These are phyloP conservation scores for Palythoa grandiflora DNA, from an alignment of 92 coral and sea anemone genomes.

Conservation along the genomic window DNA sequence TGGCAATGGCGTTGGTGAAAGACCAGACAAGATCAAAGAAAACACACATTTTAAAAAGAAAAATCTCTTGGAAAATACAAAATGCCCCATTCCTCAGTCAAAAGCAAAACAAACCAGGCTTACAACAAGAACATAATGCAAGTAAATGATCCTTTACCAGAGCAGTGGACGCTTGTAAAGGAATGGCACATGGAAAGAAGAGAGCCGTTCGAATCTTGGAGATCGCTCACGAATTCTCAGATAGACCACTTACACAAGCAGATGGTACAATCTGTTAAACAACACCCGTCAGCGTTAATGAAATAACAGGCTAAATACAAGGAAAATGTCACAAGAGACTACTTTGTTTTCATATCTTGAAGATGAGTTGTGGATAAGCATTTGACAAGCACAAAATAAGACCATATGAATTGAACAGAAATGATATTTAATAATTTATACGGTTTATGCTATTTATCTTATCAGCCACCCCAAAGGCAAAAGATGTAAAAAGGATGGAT, in stretches of 20 bases:
- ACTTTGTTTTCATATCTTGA: not conserved
- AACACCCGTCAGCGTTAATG: conserved; percentile 76
- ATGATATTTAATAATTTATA: no score
- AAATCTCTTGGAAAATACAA: not conserved
- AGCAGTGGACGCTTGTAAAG: conserved; percentile 91
- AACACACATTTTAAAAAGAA: not conserved
- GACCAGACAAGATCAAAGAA: not conserved
- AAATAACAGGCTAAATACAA: conserved; percentile 27
- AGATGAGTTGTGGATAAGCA: not conserved
- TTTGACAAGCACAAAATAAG: not conserved
- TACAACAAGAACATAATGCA: conserved; percentile 49
- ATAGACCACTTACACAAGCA: conserved; percentile 73
- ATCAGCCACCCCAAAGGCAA: not conserved
- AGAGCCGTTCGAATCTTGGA: conserved; percentile 81
- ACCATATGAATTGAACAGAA: not conserved
- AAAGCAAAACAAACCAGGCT: conserved; percentile 29
- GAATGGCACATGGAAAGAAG: conserved; percentile 91
- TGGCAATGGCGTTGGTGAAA: conserved; percentile 11
- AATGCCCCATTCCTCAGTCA: conserved; percentile 38
- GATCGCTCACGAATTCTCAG: conserved; percentile 80
- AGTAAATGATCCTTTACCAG: conserved; percentile 71
- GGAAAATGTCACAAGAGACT: not conserved
- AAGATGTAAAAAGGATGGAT: no score
- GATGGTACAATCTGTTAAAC: conserved; percentile 70
- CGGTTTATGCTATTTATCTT: not conserved